A percentile compares a stretch with the other conserved stretches of the same genome.
Conservation (phyloP, 2,888 invertebrate species). For the Lymantria monacha region DNA sequence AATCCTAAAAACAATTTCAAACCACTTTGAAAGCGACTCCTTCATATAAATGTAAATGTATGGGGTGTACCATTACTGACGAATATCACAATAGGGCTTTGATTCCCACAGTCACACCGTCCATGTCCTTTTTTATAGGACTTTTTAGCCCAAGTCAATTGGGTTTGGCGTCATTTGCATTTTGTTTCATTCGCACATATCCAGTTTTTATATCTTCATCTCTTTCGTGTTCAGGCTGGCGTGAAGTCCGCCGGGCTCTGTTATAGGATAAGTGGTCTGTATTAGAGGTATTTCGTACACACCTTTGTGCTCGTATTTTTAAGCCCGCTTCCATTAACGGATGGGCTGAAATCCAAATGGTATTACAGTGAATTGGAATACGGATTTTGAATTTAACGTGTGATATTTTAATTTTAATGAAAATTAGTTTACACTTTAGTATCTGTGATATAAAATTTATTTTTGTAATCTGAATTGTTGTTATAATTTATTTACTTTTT, state of each 20-base stretch:
- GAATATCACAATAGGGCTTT: slow-evolving; percentile 56
- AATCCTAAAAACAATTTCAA: slow-evolving; percentile 35
- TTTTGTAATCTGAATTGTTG: no score
- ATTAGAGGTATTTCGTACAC: slow-evolving; percentile 17
- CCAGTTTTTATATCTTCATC: slow-evolving; percentile 4
- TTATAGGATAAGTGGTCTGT: slow-evolving; percentile 24
- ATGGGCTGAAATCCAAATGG: background rate
- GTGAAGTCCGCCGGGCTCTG: slow-evolving; percentile 18
- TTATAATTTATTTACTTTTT: no score
- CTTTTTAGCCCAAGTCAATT: slow-evolving; percentile 39
- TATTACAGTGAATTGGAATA: background rate
- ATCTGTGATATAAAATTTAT: no score
- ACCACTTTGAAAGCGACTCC: slow-evolving; percentile 38
- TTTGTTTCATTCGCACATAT: slow-evolving; percentile 20
- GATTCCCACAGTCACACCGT: slow-evolving; percentile 42
- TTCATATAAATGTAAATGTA: slow-evolving; percentile 69
- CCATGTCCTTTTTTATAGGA: slow-evolving; percentile 34
- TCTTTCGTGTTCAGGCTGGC: slow-evolving; percentile 9
- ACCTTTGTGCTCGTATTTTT: background rate
- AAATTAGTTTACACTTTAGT: no score
- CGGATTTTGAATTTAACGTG: background rate
- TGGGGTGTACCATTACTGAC: slow-evolving; percentile 50
- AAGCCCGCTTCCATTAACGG: slow-evolving; percentile 1
- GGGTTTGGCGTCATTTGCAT: slow-evolving; percentile 30
- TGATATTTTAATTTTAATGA: background rate